Conservation (phyloP, 2,113 vertebrate genomes). For the Dromaius novaehollandiae region DNA sequence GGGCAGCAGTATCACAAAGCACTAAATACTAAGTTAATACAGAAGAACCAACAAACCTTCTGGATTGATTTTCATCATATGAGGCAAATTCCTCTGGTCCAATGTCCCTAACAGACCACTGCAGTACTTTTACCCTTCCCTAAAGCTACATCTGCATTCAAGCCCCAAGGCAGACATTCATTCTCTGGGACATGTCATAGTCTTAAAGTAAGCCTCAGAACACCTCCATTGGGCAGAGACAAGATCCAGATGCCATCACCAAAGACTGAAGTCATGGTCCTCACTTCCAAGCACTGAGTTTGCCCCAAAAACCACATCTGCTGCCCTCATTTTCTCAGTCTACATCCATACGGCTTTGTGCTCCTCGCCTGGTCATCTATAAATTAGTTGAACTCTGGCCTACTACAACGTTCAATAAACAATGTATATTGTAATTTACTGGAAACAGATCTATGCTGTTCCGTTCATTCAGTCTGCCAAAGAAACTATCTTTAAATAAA, state of each 20-base stretch:
- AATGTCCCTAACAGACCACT: neutral
- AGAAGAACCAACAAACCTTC: neutral
- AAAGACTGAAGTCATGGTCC: neutral
- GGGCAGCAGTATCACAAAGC: neutral
- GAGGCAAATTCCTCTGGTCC: neutral
- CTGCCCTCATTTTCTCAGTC: neutral
- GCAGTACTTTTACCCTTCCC: neutral
- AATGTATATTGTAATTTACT: neutral
- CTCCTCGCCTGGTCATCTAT: neutral
- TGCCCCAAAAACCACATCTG: neutral
- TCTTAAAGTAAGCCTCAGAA: neutral
- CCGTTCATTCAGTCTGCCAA: neutral
- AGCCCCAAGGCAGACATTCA: neutral
- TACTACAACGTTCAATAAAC: neutral
- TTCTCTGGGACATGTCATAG: neutral
- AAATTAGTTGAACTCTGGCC: neutral
- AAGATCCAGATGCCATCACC: accelerated
- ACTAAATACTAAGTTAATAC: neutral
- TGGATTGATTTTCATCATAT: neutral
- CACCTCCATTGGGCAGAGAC: neutral
- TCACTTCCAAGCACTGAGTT: neutral
- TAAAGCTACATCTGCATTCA: neutral
- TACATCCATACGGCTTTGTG: neutral
- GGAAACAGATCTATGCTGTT: neutral
- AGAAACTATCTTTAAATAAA: neutral